These are phyloP conservation scores for Sander vitreus DNA, from an alignment of 2,113 vertebrate species.

Conservation along the genomic window DNA sequence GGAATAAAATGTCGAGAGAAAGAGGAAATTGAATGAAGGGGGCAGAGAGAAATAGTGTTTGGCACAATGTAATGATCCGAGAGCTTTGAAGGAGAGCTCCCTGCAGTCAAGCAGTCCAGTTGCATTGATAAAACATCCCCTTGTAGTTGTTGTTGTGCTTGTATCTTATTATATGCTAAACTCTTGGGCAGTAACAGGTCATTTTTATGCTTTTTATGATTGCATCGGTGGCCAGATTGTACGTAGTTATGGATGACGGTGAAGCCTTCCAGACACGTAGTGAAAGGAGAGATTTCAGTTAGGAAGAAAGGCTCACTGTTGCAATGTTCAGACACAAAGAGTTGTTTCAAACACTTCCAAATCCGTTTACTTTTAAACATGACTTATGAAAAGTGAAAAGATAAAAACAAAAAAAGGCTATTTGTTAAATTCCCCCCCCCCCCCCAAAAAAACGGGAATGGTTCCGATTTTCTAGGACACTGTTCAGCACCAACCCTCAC, in stretches of 20 bases:
- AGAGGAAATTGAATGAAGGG: slow-evolving; percentile 77
- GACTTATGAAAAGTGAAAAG: slow-evolving; percentile 50
- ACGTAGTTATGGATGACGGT: slow-evolving; percentile 52
- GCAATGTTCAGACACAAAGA: slow-evolving; percentile 64
- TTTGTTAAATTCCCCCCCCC: slow-evolving; percentile 15
- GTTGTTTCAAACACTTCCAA: slow-evolving; percentile 37
- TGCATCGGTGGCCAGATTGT: slow-evolving; percentile 74
- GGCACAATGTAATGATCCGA: slow-evolving; percentile 76
- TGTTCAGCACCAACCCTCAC: slow-evolving; percentile 73
- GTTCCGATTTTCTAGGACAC: slow-evolving; percentile 55
- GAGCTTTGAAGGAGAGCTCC: slow-evolving; percentile 66
- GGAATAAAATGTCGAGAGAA: slow-evolving; percentile 75
- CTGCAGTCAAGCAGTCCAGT: slow-evolving; percentile 77
- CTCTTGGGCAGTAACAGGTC: slow-evolving; percentile 77
- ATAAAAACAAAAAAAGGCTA: slow-evolving; percentile 48
- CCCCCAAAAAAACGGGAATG: slow-evolving; percentile 27
- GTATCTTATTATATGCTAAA: slow-evolving; percentile 77
- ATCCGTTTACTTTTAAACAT: slow-evolving; percentile 44
- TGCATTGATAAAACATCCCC: slow-evolving; percentile 80
- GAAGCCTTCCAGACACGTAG: slow-evolving; percentile 61
- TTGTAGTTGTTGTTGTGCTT: slow-evolving; percentile 79
- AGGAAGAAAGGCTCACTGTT: slow-evolving; percentile 55
- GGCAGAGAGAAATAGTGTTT: slow-evolving; percentile 73
- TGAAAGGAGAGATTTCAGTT: slow-evolving; percentile 66
- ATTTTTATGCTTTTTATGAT: slow-evolving; percentile 41